Evolutionary conservation across 2,888 invertebrate species (phyloP).

Genomic region (Luperina nickerlii): DNA sequence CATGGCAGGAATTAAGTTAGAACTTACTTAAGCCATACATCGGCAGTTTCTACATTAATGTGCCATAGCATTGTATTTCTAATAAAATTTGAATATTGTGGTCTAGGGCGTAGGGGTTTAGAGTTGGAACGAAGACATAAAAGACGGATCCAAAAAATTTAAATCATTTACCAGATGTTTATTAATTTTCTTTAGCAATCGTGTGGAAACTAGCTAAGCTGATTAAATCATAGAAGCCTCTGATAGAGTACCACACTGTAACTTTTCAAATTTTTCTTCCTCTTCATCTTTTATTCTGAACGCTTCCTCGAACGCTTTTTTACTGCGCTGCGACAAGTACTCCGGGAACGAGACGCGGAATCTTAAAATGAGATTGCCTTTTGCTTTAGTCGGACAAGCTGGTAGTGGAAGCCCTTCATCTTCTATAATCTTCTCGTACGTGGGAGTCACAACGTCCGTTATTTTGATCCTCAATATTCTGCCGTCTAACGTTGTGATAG

Average conservation of each 20-base stretch:
- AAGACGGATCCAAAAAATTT: background rate
- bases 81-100: background rate
- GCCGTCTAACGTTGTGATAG: conserved; percentile 93
- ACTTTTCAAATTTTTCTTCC: conserved; percentile 79
- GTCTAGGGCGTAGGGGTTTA: no score
- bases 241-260: conserved; percentile 81
- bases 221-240: conserved; percentile 10
- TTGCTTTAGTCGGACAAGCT: conserved; percentile 90
- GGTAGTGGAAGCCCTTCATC: conserved; percentile 94
- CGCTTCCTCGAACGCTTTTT: conserved; percentile 83
- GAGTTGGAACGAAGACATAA: background rate
- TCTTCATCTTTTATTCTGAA: conserved; percentile 81
- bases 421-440: conserved; percentile 92
- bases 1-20: background rate
- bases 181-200: background rate
- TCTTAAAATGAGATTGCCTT: conserved; percentile 93
- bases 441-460: conserved; percentile 93
- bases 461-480: conserved; percentile 92
- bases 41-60: no score
- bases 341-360: conserved; percentile 90
- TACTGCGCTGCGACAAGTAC: conserved; percentile 85
- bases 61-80: background rate
- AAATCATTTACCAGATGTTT: background rate
- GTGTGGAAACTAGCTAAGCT: background rate
- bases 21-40: background rate